These are phyloP conservation scores for Paraescarpia echinospica DNA, from an alignment of 1,140 invertebrate genomes.

Conservation along the genomic window DNA sequence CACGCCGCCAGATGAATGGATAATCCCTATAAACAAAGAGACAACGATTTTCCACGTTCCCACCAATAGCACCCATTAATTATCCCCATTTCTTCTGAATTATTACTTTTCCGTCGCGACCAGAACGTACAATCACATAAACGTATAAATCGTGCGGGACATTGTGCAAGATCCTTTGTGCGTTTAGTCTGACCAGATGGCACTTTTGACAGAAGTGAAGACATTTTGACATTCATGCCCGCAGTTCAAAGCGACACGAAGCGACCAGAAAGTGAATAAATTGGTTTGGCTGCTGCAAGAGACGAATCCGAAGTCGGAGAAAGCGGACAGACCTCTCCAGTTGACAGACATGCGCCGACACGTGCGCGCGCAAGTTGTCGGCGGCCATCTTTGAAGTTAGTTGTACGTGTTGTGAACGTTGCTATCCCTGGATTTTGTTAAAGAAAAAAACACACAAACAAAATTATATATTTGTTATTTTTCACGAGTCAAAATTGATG, in stretches of 20 bases:
- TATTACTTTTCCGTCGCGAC: not conserved
- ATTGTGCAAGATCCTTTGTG: not conserved
- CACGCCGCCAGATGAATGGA: not conserved
- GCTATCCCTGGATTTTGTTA: no score
- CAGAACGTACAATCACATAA: not conserved
- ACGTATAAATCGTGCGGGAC: not conserved
- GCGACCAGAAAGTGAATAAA: not conserved
- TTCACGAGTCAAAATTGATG: no score
- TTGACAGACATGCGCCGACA: not conserved
- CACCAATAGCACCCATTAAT: not conserved
- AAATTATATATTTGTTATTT: no score
- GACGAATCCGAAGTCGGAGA: not conserved
- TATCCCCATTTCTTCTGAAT: not conserved
- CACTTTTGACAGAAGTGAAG: not conserved
- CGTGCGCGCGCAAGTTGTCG: not conserved
- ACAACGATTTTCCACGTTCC: not conserved
- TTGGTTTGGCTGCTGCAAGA: not conserved
- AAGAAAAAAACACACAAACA: no score
- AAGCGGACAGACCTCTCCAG: not conserved
- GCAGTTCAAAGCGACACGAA: conserved; percentile 3
- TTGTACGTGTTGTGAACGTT: no score
- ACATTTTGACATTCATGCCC: not conserved
- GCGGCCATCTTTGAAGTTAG: no score
- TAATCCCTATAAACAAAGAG: not conserved
- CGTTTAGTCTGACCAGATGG: not conserved